Conservation (phyloP, 1,140 invertebrate genomes). For the Drosophila athabasca region DNA sequence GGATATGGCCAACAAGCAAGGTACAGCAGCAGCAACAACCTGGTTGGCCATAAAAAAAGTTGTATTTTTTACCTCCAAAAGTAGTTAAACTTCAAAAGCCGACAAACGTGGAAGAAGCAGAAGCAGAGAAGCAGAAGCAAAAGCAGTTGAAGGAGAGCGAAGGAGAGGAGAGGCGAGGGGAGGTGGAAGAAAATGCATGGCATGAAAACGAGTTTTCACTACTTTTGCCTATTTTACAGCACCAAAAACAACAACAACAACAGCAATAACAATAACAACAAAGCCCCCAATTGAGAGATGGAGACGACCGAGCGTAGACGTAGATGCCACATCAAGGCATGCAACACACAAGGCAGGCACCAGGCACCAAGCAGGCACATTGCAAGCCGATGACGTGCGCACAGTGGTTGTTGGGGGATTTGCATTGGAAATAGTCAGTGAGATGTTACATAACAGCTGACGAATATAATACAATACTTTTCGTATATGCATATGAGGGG, state of each 20-base stretch:
- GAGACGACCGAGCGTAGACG: slow-evolving; percentile 30
- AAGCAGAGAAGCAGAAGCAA: slow-evolving; percentile 9
- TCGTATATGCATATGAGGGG: too few relatives aligned
- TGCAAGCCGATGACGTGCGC: slow-evolving; percentile 60
- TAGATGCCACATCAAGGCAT: slow-evolving; percentile 32
- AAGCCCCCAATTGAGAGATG: slow-evolving; percentile 34
- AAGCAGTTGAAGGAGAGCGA: slow-evolving; percentile 1
- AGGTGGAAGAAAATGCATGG: slow-evolving; percentile 14
- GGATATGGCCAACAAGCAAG: slow-evolving; percentile 57
- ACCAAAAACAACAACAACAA: slow-evolving; percentile 31
- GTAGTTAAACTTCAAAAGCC: slow-evolving; percentile 79
- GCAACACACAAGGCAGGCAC: slow-evolving; percentile 32
- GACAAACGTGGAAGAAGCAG: slow-evolving; percentile 42
- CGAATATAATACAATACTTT: too few relatives aligned
- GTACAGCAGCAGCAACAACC: slow-evolving; percentile 33
- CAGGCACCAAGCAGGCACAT: slow-evolving; percentile 15
- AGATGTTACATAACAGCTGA: too few relatives aligned
- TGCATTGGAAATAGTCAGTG: too few relatives aligned
- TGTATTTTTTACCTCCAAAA: slow-evolving; percentile 61
- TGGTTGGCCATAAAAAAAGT: slow-evolving; percentile 49
- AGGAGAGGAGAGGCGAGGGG: slow-evolving; percentile 14
- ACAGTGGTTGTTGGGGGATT: slow-evolving; percentile 39
- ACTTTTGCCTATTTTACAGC: slow-evolving; percentile 79
- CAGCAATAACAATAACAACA: slow-evolving; percentile 26
- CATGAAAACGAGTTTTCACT: slow-evolving; percentile 77